Base-by-base conservation (phyloP, 92 coral and sea anemone species). In the Zoanthus gigantus region DNA sequence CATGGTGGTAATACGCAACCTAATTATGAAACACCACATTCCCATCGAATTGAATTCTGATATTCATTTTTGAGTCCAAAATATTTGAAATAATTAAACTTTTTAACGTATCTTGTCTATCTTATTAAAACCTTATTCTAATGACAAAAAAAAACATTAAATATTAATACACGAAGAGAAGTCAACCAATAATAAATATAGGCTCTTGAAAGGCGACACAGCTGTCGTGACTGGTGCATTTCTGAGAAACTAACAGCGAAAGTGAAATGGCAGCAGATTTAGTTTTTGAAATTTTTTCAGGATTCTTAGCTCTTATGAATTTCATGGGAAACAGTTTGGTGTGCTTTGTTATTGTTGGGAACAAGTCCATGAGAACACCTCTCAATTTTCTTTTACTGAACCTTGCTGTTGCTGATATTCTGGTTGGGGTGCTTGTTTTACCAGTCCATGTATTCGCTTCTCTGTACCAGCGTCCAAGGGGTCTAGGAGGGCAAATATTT, bases 281-380 rank as follows among this genome's bases (percentile, higher is more conserved):
- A 16, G 9, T 66, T 58, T 57, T 34, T 1, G 16, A 48, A 8
- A 32, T 34, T 57, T 18, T 10, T 5, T 78, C 48, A 17, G 56
- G 83, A 17, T 47, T 32, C 15, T 58, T 78, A 60, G 68, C 32
- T 14, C 52, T 58, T 23, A 13, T 57, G 6, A 58, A 78, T 28
- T 17, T 78, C 14, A 18, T 58, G 13, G 71, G 83, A 6, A 78
- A 78, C 71, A 58, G 71, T 34, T 78, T 78, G 54, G 83, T 78
- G 12, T 78, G 71, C 16, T 2, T 7, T 10, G 71, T 57, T 29
- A 78, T 58, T 47, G 17, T 58, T 5, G 13, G 32, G 9, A 78
- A 78, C 32, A 78, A 42, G 32, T 16, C 69, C 0, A 58, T 78
- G 83, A 78, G 71, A 58, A 78, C 71, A 78, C 83, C 71, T 6